Conservation (phyloP, 2,797 vertebrate species). For the Notolabrus celidotus region DNA sequence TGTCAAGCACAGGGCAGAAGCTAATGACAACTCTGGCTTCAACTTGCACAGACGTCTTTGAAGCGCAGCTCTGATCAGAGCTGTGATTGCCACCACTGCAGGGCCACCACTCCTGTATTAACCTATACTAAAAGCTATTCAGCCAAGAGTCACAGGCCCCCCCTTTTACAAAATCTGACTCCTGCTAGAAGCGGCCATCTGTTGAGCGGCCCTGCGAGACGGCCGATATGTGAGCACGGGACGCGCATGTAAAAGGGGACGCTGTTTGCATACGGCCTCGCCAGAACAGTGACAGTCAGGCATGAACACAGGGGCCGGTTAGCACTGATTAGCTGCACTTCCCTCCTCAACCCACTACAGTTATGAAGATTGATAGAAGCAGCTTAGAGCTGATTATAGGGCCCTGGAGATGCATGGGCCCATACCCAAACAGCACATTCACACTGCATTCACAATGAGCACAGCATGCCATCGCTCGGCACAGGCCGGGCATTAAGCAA, state of each 20-base stretch:
- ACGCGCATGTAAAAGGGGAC: conserved; percentile 56
- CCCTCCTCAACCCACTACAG: conserved; percentile 77
- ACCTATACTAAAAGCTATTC: conserved; percentile 79
- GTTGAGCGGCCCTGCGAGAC: conserved; percentile 52
- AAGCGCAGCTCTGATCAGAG: conserved; percentile 78
- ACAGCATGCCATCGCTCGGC: conserved; percentile 69
- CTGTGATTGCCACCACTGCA: conserved; percentile 78
- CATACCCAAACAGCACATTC: conserved; percentile 80
- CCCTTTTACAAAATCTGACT: conserved; percentile 64
- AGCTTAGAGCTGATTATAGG: conserved; percentile 83
- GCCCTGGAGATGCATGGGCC: conserved; percentile 81
- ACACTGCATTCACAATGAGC: conserved; percentile 78
- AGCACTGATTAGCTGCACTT: conserved; percentile 82
- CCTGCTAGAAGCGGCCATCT: conserved; percentile 63
- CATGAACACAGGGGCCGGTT: conserved; percentile 79
- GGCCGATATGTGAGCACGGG: conserved; percentile 44
- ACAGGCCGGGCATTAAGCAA: conserved; percentile 76
- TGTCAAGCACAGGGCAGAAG: conserved; percentile 80
- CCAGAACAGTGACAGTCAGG: conserved; percentile 71
- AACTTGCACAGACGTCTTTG: conserved; percentile 78
- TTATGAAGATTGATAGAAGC: conserved; percentile 86
- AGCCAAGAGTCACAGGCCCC: conserved; percentile 73
- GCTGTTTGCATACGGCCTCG: conserved; percentile 73
- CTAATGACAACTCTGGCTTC: conserved; percentile 82
- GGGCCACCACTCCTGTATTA: conserved; percentile 79